phyloP scores from a whole-genome alignment of 1,140 invertebrate species.

The Ips nitidus region DNA sequence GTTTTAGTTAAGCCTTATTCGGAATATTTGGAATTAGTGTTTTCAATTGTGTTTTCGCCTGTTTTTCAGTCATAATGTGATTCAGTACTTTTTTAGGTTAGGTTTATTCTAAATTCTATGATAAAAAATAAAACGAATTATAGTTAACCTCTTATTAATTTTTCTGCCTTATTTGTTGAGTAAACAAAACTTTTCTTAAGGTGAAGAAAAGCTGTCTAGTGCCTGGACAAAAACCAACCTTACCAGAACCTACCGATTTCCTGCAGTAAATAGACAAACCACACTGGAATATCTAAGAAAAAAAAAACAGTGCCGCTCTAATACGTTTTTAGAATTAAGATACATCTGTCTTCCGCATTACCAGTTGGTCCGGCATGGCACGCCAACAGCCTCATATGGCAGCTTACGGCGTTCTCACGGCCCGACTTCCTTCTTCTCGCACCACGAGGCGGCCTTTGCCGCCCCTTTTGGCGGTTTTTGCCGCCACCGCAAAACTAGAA shows the following conservation, averaged over 20 bases:
- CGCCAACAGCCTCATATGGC: constrained; percentile 34
- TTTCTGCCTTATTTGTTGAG: too few species aligned
- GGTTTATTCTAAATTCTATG: too few species aligned
- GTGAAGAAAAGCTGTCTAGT: too few species aligned
- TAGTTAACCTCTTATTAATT: too few species aligned
- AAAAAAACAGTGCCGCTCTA: constrained; percentile 18
- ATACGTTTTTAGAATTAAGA: constrained; percentile 35
- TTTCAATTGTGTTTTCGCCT: too few species aligned
- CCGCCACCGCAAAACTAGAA: constrained; percentile 51
- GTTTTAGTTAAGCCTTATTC: too few species aligned
- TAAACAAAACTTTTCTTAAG: too few species aligned
- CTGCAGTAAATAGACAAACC: constrained; percentile 1
- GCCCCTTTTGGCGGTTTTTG: constrained; percentile 22
- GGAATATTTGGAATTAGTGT: too few species aligned
- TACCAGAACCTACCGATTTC: background rate
- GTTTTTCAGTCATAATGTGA: too few species aligned
- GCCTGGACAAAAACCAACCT: too few species aligned
- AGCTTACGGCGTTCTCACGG: constrained; percentile 32
- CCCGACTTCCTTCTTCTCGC: constrained; percentile 33
- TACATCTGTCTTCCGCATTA: constrained; percentile 37
- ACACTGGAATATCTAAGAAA: constrained; percentile 3
- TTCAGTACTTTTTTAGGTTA: too few species aligned
- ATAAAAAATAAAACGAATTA: too few species aligned
- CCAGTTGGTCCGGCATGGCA: constrained; percentile 30
- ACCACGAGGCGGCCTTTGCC: constrained; percentile 15